Evolutionary conservation across 2,888 invertebrate species (phyloP), one percentile per base, ranked within the genome.

Genomic region (Tachystola acroxantha): DNA sequence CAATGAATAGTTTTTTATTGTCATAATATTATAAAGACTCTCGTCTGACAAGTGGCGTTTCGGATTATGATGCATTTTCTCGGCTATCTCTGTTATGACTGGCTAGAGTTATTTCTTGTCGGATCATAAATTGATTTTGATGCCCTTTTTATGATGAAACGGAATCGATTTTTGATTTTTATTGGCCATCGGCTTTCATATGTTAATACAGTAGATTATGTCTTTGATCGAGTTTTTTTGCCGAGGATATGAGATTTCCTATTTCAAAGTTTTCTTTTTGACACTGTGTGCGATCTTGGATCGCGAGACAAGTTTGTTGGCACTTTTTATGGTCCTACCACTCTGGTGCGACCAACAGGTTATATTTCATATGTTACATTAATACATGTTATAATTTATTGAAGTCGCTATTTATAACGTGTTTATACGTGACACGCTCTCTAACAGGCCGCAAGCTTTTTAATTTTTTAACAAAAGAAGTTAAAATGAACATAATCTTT

Each of bases 1-100:
- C 86, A 85, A 85, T 85, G 82, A 82, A 80, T 78, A 69, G 74
- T 75, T 82, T 80, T 84, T 84, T 86, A 76, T 74, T 73, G 75
- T 78, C 78, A 77, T 68, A 73, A 78, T 74, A 79, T 78, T 72
- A 71, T 77, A 76, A 67, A 64, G 63, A 69, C 57, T 58, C 62
- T 50, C 57, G 53, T 79, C 72, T 80, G 77, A 78, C 77, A 79
- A 78, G 79, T 74, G 73, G 76, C 75, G 77, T 76, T 70, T 74
- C 70, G 70, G 67, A 77, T 74, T 77, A 79, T 76, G 68, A 70
- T 63, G 60, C 68, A 58, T 67, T 65, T 65, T 61, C 57, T 62
- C 55, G 56, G 45, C 55, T 33, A 46, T 35, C 59, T 56, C 64
- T 65, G 66, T 68, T 66, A 63, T 64, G 66, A 65, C 57, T 40